Evolutionary conservation across 2,113 vertebrate genomes (phyloP).

Genomic region (Tauraco erythrolophus): DNA sequence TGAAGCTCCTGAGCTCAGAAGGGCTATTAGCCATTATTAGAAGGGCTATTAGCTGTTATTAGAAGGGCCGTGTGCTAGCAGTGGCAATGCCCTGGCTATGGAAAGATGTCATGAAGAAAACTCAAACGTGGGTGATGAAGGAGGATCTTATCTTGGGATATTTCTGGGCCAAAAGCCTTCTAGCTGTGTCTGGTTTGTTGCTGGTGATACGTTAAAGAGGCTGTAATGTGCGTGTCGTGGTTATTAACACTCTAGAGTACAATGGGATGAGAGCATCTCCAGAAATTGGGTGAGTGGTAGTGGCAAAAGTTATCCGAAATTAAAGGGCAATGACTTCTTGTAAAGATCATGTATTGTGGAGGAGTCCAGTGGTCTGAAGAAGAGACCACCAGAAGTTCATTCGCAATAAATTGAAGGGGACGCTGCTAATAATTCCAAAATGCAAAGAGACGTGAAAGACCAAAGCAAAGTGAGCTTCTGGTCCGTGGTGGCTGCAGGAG

Average conservation of each 20-base stretch:
- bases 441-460: neutral
- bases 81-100: neutral
- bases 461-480: neutral
- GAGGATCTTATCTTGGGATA: neutral
- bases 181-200: neutral
- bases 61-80: neutral
- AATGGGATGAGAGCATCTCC: neutral
- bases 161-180: neutral
- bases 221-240: neutral
- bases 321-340: neutral
- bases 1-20: neutral
- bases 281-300: neutral
- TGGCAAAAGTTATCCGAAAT: neutral
- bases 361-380: neutral
- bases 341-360: neutral
- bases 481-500: neutral
- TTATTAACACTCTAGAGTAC: accelerated
- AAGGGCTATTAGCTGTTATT: neutral
- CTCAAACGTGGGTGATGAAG: neutral
- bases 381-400: neutral
- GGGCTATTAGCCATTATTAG: neutral
- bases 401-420: accelerated
- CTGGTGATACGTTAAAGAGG: neutral
- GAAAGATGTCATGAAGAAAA: neutral
- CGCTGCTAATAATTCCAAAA: neutral